Evolutionary conservation across 2,797 vertebrate genomes (phyloP).

Genomic region (Schizothorax lantsangensis): DNA sequence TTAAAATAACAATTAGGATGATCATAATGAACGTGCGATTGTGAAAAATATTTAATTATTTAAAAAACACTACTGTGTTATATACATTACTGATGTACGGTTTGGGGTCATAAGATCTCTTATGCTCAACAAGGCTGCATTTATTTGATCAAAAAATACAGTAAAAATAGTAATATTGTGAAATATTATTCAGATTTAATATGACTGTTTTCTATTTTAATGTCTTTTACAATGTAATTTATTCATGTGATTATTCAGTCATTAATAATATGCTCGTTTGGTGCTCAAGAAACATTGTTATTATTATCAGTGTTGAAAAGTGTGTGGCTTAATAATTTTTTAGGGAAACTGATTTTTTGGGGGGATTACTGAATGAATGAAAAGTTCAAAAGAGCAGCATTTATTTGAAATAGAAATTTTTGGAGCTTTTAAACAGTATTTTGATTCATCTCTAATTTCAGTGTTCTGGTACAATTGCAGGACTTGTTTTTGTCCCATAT

Average conservation of each 20-base stretch:
- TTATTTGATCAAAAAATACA: background rate
- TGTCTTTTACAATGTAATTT: background rate
- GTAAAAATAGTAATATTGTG: background rate
- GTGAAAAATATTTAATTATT: background rate
- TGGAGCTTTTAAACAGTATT: background rate
- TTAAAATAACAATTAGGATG: background rate
- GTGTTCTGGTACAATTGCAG: background rate
- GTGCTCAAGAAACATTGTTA: background rate
- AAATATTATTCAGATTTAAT: background rate
- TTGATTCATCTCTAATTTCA: background rate
- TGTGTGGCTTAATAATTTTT: background rate
- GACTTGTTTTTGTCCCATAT: background rate
- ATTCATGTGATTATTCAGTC: background rate
- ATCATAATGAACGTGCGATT: background rate
- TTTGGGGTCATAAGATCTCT: background rate
- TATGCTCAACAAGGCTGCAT: background rate
- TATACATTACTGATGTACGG: no score
- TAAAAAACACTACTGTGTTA: background rate
- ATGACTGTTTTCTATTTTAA: background rate
- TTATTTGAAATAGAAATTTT: background rate
- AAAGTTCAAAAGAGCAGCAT: background rate
- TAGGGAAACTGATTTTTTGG: background rate
- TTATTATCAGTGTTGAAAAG: background rate
- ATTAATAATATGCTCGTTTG: background rate
- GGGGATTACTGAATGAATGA: background rate